A percentile compares a stretch with the other conserved stretches of the same genome.
phyloP scores from a whole-genome alignment of 2,113 vertebrate genomes.

The Gavia stellata region DNA sequence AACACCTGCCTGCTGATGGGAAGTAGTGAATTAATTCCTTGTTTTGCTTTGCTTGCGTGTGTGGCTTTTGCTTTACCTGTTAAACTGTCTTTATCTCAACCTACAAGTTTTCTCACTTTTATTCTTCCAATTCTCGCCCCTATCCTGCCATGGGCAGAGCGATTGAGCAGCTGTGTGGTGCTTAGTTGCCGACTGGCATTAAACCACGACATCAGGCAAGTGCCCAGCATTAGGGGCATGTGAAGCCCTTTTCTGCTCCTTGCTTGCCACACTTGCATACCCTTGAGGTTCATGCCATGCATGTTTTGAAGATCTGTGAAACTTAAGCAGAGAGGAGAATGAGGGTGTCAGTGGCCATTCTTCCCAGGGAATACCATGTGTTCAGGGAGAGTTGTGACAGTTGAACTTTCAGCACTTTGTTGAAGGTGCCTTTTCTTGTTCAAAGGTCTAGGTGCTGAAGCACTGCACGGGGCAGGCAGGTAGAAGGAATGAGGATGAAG shows the following conservation, averaged over 20 bases:
- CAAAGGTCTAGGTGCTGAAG: background rate
- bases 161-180: too few species aligned
- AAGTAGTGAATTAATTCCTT: too few species aligned
- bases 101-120: too few species aligned
- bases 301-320: background rate
- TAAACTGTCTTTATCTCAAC: too few species aligned
- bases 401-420: background rate
- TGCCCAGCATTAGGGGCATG: background rate
- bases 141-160: too few species aligned
- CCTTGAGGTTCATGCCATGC: background rate
- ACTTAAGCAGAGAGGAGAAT: background rate
- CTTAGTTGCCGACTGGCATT: too few species aligned
- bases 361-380: background rate
- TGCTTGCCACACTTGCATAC: background rate
- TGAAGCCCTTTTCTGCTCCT: background rate
- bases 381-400: background rate
- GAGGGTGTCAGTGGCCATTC: background rate
- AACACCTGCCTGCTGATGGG: too few species aligned
- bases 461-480: too few species aligned
- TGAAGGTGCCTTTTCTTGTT: background rate
- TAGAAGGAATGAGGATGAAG: background rate
- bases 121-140: too few species aligned
- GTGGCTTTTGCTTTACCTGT: too few species aligned
- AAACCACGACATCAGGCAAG: too few species aligned
- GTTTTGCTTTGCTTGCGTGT: too few species aligned